phyloP scores from a whole-genome alignment of 1,140 invertebrate species.

The Dendrolimus punctatus region DNA sequence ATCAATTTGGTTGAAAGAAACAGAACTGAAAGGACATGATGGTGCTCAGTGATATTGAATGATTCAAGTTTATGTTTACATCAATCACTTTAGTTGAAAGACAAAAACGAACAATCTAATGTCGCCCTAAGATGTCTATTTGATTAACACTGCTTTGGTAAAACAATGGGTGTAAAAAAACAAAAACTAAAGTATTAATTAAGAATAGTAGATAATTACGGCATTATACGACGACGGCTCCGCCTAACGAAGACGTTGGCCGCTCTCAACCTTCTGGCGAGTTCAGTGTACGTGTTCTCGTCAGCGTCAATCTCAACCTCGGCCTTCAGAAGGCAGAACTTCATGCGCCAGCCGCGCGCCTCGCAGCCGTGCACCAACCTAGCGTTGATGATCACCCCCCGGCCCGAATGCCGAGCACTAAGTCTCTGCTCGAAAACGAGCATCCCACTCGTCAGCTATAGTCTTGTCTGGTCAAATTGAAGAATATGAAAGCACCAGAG shows the following conservation, averaged over 20 bases:
- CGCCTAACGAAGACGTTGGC: slow-evolving; percentile 53
- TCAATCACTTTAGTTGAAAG: too few species aligned
- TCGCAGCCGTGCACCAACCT: slow-evolving; percentile 52
- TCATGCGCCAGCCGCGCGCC: slow-evolving; percentile 59
- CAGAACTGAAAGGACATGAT: too few species aligned
- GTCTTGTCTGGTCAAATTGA: slow-evolving; percentile 62
- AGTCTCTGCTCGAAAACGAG: slow-evolving; percentile 66
- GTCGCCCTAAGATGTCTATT: too few species aligned
- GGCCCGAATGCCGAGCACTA: slow-evolving; percentile 46
- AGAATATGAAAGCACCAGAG: slow-evolving; percentile 59
- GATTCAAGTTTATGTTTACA: too few species aligned
- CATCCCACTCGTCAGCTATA: slow-evolving; percentile 68
- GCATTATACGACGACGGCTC: slow-evolving; percentile 26
- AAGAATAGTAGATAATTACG: slow-evolving; percentile 38
- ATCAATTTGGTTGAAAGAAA: too few species aligned
- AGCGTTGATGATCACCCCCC: slow-evolving; percentile 47
- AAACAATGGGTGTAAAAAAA: too few species aligned
- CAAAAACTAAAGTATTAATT: too few species aligned
- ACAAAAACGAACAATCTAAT: too few species aligned
- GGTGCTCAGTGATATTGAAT: too few species aligned
- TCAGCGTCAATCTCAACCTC: slow-evolving; percentile 61
- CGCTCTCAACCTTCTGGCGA: slow-evolving; percentile 43
- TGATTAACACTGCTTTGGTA: too few species aligned
- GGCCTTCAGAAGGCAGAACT: slow-evolving; percentile 51
- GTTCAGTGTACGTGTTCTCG: slow-evolving; percentile 45